A percentile compares a stretch with the other conserved stretches of the same genome.
Evolutionary conservation across 2,113 vertebrate species (phyloP).

Genomic region (Trogon melanurus): DNA sequence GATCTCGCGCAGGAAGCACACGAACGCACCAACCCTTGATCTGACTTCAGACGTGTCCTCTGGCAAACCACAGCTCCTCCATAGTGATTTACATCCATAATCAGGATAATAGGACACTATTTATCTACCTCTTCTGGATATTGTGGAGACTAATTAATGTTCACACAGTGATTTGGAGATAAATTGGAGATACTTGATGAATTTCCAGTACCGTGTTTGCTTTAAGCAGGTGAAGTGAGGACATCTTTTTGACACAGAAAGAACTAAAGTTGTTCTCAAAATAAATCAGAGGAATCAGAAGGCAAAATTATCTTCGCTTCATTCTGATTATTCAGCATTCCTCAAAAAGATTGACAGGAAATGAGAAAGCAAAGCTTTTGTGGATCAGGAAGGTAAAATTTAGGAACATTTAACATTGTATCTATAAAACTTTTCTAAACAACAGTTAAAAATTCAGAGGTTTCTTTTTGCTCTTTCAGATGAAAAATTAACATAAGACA

Average conservation of each 20-base stretch:
- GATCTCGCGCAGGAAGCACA: neutral
- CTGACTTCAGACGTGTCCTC: neutral
- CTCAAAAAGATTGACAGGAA: conserved; percentile 8
- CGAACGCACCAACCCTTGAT: neutral
- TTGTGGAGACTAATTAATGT: neutral
- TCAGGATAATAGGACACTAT: neutral
- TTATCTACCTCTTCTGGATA: neutral
- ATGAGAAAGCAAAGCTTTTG: neutral
- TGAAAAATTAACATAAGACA: neutral
- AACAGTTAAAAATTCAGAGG: neutral
- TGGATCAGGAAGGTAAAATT: neutral
- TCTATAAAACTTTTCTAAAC: neutral
- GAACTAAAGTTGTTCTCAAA: conserved; percentile 33
- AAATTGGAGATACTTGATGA: neutral
- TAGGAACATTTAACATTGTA: neutral
- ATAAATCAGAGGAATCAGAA: conserved; percentile 10
- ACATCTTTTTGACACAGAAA: neutral
- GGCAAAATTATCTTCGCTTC: conserved; percentile 12
- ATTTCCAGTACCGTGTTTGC: neutral
- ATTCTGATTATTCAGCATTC: conserved; percentile 44
- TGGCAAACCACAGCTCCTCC: neutral
- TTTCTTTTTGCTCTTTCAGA: neutral
- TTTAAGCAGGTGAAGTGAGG: conserved; percentile 28
- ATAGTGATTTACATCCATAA: neutral
- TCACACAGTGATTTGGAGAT: neutral